A percentile compares a stretch with the other conserved stretches of the same genome.
Evolutionary conservation across 1,140 invertebrate genomes (phyloP).

Genomic region (Nasonia giraulti): DNA sequence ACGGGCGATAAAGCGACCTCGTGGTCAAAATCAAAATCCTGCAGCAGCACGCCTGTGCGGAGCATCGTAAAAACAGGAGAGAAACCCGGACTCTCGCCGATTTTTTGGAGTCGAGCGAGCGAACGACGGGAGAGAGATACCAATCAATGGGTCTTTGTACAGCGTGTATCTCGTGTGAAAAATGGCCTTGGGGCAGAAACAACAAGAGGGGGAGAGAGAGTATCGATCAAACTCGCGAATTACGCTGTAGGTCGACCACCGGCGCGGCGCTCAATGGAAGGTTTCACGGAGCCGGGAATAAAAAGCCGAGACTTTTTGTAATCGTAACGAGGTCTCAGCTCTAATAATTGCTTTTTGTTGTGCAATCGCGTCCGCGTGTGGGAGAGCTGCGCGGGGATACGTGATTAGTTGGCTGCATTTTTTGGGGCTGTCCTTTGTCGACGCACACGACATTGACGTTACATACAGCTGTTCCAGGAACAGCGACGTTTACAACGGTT

Average conservation of each 20-base stretch:
- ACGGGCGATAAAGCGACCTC: too few species aligned
- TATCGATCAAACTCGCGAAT: constrained; percentile 44
- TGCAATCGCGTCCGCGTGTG: neutral
- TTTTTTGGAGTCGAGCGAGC: neutral
- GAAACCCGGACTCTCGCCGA: too few species aligned
- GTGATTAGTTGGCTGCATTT: neutral
- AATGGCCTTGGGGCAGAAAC: constrained; percentile 17
- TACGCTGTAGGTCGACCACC: constrained; percentile 16
- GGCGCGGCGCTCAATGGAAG: neutral
- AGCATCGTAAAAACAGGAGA: too few species aligned
- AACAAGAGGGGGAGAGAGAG: constrained; percentile 5
- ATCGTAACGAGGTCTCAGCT: neutral
- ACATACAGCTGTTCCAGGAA: neutral
- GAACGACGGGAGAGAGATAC: neutral
- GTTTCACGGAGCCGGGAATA: neutral
- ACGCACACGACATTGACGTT: neutral
- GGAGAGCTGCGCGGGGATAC: neutral
- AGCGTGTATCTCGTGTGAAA: neutral
- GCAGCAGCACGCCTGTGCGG: too few species aligned
- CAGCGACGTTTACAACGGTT: neutral
- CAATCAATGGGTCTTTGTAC: neutral
- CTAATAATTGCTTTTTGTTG: neutral
- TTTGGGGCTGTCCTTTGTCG: neutral
- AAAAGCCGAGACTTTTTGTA: neutral
- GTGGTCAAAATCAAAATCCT: too few species aligned